Evolutionary conservation across 2,797 vertebrate genomes (phyloP).

Genomic region (Myotis vivesi): DNA sequence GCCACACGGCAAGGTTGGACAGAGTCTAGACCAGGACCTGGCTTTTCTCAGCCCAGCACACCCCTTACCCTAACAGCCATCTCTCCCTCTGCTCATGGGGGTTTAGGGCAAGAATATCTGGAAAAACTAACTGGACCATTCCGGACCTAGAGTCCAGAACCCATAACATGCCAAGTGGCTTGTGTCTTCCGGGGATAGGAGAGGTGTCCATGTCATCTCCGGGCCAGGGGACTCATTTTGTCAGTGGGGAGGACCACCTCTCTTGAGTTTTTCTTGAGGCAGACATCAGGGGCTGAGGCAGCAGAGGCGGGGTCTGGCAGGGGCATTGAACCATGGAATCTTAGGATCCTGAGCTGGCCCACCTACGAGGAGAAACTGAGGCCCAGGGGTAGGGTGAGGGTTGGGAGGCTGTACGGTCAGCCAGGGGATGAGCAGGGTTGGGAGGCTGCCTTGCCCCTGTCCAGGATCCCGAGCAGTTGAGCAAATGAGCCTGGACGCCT

Average conservation of each 20-base stretch:
- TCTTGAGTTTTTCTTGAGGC: not conserved
- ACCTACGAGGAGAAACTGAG: not conserved
- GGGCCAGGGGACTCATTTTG: not conserved
- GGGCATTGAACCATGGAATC: rapidly evolving
- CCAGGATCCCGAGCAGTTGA: not conserved
- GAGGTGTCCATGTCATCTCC: not conserved
- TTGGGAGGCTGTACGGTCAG: not conserved
- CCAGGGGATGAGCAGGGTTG: not conserved
- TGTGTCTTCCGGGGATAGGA: too few species aligned
- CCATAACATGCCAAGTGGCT: not conserved
- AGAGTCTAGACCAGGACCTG: not conserved
- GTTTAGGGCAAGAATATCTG: not conserved
- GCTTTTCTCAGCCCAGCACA: not conserved
- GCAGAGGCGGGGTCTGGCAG: not conserved
- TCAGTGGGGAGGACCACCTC: not conserved
- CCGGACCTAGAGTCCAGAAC: not conserved
- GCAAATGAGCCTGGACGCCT: not conserved
- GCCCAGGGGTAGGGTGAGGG: not conserved
- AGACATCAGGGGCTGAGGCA: not conserved
- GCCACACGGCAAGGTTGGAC: not conserved
- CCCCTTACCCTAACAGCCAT: rapidly evolving
- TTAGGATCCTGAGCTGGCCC: not conserved
- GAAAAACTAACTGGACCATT: not conserved
- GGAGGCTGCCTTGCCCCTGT: not conserved
- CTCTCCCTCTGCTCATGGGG: not conserved